A percentile compares a stretch with the other conserved stretches of the same genome.
Evolutionary conservation across 2,113 vertebrate species (phyloP).

Genomic region (Pseudorhombus dupliciocellatus): DNA sequence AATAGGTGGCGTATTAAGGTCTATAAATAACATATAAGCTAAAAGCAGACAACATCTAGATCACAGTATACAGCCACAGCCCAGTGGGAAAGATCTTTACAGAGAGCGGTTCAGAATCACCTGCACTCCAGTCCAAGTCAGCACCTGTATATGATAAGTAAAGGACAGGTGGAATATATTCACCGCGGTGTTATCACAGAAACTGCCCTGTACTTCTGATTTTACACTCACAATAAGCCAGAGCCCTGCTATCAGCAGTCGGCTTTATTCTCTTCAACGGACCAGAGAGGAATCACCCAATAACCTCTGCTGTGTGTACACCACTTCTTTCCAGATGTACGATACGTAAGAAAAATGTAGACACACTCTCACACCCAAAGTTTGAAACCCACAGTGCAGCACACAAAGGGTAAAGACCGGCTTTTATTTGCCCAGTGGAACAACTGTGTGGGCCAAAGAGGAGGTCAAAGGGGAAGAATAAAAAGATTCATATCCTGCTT

Average conservation of each 20-base stretch:
- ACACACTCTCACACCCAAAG: slow-evolving; percentile 12
- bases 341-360: slow-evolving; percentile 52
- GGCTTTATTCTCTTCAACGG: slow-evolving; percentile 62
- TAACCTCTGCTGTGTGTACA: slow-evolving; percentile 57
- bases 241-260: slow-evolving; percentile 72
- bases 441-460: slow-evolving; percentile 19
- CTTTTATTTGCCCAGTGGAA: slow-evolving; percentile 23
- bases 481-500: slow-evolving; percentile 40
- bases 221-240: slow-evolving; percentile 75
- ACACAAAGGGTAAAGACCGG: slow-evolving; percentile 34
- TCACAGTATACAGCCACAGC: slow-evolving; percentile 33
- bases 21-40: slow-evolving; percentile 40
- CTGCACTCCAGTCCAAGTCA: slow-evolving; percentile 47
- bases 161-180: slow-evolving; percentile 60
- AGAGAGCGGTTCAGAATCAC: slow-evolving; percentile 36
- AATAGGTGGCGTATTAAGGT: slow-evolving; percentile 24
- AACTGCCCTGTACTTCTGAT: slow-evolving; percentile 66
- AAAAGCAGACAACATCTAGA: slow-evolving; percentile 31
- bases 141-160: slow-evolving; percentile 61
- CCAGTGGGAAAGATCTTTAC: slow-evolving; percentile 51
- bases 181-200: slow-evolving; percentile 58
- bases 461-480: slow-evolving; percentile 53
- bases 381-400: slow-evolving; percentile 32
- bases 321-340: slow-evolving; percentile 21
- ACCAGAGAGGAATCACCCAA: slow-evolving; percentile 55